phyloP scores from a whole-genome alignment of 2,888 invertebrate species.

The Sinelater perroti region DNA sequence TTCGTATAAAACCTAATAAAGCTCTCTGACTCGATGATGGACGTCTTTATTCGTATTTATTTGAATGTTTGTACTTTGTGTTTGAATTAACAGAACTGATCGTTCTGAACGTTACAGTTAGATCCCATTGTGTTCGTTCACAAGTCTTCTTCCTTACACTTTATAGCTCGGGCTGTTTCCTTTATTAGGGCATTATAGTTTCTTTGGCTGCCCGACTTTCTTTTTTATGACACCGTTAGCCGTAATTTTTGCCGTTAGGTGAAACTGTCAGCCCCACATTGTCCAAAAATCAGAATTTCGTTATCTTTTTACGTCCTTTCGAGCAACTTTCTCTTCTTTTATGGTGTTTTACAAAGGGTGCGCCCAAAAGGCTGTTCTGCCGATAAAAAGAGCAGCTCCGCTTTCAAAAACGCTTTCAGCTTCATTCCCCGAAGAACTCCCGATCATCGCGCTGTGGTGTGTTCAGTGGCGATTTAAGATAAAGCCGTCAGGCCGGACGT shows the following conservation, averaged over 20 bases:
- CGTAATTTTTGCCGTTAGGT: slow-evolving; percentile 7
- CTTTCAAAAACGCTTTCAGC: too few species aligned
- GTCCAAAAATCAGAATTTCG: slow-evolving; percentile 19
- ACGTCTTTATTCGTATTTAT: too few species aligned
- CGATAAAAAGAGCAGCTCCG: too few species aligned
- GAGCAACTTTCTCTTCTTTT: slow-evolving; percentile 6
- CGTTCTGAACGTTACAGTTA: too few species aligned
- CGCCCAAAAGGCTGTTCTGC: background rate
- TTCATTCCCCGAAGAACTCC: too few species aligned
- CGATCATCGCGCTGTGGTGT: too few species aligned
- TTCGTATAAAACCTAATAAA: too few species aligned
- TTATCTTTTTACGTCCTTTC: slow-evolving; percentile 12
- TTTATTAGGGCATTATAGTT: slow-evolving; percentile 10
- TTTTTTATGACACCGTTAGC: slow-evolving; percentile 18
- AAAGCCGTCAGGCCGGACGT: background rate
- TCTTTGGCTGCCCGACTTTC: slow-evolving; percentile 9
- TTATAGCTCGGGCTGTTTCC: slow-evolving; percentile 10
- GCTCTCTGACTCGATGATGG: too few species aligned
- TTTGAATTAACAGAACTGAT: background rate
- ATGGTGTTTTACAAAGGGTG: slow-evolving; percentile 1
- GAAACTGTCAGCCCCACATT: slow-evolving; percentile 12
- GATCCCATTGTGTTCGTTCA: too few species aligned
- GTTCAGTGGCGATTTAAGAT: too few species aligned
- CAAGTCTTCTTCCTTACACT: background rate
- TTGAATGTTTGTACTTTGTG: too few species aligned